Evolutionary conservation across 1,140 invertebrate genomes (phyloP).

Genomic region (Teleogryllus occipitalis): DNA sequence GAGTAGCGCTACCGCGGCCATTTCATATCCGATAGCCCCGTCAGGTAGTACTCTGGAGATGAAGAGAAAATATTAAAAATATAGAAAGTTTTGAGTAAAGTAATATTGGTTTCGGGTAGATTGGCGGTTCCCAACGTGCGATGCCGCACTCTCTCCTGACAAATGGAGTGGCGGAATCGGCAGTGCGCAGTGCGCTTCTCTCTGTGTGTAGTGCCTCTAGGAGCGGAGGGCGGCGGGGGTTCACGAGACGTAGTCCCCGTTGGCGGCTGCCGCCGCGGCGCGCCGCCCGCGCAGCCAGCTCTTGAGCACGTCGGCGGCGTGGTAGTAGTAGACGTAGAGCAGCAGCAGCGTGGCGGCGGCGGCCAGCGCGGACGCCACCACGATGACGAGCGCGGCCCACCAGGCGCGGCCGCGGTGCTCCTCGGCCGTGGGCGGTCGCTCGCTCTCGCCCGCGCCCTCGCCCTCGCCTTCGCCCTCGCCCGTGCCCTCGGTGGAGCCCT

Average conservation of each 20-base stretch:
- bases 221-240: too few species aligned
- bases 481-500: constrained; percentile 26
- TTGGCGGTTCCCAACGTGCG: too few species aligned
- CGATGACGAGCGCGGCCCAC: constrained; percentile 19
- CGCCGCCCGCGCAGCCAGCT: constrained; percentile 27
- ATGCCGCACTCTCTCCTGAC: too few species aligned
- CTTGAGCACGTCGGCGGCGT: constrained; percentile 37
- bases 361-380: constrained; percentile 9
- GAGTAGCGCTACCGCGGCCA: constrained; percentile 1
- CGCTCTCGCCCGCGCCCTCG: constrained; percentile 7
- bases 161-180: too few species aligned
- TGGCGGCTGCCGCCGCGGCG: not conserved
- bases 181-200: too few species aligned
- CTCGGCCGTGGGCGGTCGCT: not conserved
- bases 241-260: too few species aligned
- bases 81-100: too few species aligned
- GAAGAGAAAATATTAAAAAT: too few species aligned
- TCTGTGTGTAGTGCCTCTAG: too few species aligned
- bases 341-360: constrained; percentile 17
- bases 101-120: too few species aligned
- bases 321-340: constrained; percentile 36
- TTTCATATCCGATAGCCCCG: too few species aligned
- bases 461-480: constrained; percentile 22
- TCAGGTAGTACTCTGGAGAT: too few species aligned
- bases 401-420: constrained; percentile 1